Base-by-base conservation (phyloP, 2,888 invertebrate genomes). In the Amphiduros pacificus region DNA sequence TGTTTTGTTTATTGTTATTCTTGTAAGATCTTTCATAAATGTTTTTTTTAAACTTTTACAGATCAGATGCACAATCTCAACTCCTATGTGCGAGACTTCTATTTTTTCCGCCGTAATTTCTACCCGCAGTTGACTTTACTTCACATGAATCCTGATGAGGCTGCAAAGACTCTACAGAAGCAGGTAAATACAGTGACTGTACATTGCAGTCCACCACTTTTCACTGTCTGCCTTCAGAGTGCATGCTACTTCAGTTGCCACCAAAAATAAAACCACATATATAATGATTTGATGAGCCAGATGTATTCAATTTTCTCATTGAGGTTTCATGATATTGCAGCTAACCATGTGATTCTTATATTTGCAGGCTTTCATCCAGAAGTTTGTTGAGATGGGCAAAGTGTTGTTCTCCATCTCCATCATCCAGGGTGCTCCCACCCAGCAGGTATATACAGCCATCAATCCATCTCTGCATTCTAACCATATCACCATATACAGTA, bases 371-470 rank as follows among this genome's bases (percentile, higher is more conserved):
- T 85, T 98, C 48, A 87, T 91, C 62, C 90, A 93, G 73, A 98
- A 98, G 81, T 95, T 97, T 80, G 91, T 96, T 0, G 99, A 99
- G 84, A 94, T 95, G 61, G 98, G 99, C 20, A 99, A 99, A 85
- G 85, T 86, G 52, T 72, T 86, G 61, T 83, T 87, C 60, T 77
- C 85, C 24, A 69, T 74, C 22, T 70, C 77, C 24, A 76, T 82
- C 9, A 65, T 82, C 32, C 67, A 74, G 56, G 74, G 75, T 55
- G 76, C 80, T 6, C 69, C 73, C 2, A 64, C 72, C 28, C 75
- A 77, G 58, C 77, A 79, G 64, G 79, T 79, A 63, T 57, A 61
- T 58, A 32, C 4, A 53, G n/a, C n/a, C n/a, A n/a, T n/a, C n/a
- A n/a, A n/a, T n/a, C n/a, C n/a, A n/a, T n/a, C n/a, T n/a, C n/a